Evolutionary conservation across 2,113 vertebrate genomes (phyloP), one percentile per base, ranked within the genome.

Genomic region (Callospermophilus lateralis): DNA sequence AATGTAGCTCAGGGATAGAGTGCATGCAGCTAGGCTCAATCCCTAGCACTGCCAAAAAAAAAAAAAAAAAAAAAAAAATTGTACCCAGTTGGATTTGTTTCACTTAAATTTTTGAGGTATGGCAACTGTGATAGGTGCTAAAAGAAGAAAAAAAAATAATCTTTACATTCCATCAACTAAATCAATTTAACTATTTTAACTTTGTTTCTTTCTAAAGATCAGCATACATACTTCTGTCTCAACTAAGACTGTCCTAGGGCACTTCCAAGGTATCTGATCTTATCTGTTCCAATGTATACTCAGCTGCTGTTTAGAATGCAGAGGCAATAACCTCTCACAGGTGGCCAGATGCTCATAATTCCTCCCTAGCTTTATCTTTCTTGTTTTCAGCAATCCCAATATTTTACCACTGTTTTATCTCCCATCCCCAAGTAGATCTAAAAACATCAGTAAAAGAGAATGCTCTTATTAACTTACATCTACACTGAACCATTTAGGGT

Each of bases 221-320:
- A 32, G 22, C 11, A 65, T 93, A 61, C 51, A 55, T 84, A 32
- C 11, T 79, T 96, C 89, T 96, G 13, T 91, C 37, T 55, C 16
- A 78, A 53, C 32, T 87, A n/a, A 89, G 78, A 73, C 55, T 92
- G 4, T 87, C 32, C 24, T 68, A 72, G 26, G 45, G 91, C 65
- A 81, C 92, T 95, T 90, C 83, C 72, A 81, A 96, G 13, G 8
- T 93, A 80, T 84, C n/a, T 92, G 67, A 92, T 55, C 42, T 72
- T 87, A 89, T 84, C 77, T 93, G 20, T 78, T 83, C 42, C 73
- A 74, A 0, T 78, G 48, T 96, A 73, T 90, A 13, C 4, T 85
- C 78, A 93, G 72, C 84, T 97, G 89, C 79, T 94, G 10, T 79
- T 93, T 89, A 74, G 86, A 88, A 87, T 80, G 45, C 15, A 73